Conservation (phyloP, 2,888 invertebrate species). For the Callyntrura guangdongensis region DNA sequence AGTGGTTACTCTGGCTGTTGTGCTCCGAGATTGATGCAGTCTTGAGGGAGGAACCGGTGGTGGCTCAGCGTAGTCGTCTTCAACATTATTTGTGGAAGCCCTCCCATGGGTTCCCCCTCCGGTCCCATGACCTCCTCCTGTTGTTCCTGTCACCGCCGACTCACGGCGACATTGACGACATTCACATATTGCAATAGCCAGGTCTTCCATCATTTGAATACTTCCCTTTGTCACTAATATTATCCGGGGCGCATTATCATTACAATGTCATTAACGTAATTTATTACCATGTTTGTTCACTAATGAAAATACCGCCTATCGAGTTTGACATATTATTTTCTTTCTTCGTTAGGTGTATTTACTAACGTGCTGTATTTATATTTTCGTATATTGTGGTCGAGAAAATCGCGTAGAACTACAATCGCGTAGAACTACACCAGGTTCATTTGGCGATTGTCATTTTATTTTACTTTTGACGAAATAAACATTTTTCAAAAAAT, state of each 20-base stretch:
- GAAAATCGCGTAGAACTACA: too few relatives aligned
- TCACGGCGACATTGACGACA: slow-evolving; percentile 74
- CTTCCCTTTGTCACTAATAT: slow-evolving; percentile 71
- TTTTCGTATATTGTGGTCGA: too few relatives aligned
- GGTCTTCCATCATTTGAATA: slow-evolving; percentile 68
- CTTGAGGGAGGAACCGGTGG: not conserved
- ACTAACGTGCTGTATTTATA: too few relatives aligned
- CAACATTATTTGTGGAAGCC: not conserved
- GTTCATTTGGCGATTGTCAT: too few relatives aligned
- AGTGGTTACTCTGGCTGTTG: slow-evolving; percentile 68
- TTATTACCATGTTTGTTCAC: too few relatives aligned
- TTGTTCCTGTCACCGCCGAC: not conserved
- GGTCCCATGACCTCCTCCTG: not conserved
- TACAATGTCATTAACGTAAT: not conserved
- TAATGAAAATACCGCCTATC: too few relatives aligned
- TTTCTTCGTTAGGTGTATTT: too few relatives aligned
- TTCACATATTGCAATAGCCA: slow-evolving; percentile 66
- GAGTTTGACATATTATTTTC: too few relatives aligned
- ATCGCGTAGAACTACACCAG: too few relatives aligned
- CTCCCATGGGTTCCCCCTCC: not conserved
- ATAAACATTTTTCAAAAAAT: too few relatives aligned
- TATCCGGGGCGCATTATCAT: not conserved
- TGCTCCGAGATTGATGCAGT: slow-evolving; percentile 22
- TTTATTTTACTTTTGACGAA: too few relatives aligned
- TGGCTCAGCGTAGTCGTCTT: not conserved